Evolutionary conservation across 2,113 vertebrate species (phyloP).

Genomic region (Apodemus sylvaticus): DNA sequence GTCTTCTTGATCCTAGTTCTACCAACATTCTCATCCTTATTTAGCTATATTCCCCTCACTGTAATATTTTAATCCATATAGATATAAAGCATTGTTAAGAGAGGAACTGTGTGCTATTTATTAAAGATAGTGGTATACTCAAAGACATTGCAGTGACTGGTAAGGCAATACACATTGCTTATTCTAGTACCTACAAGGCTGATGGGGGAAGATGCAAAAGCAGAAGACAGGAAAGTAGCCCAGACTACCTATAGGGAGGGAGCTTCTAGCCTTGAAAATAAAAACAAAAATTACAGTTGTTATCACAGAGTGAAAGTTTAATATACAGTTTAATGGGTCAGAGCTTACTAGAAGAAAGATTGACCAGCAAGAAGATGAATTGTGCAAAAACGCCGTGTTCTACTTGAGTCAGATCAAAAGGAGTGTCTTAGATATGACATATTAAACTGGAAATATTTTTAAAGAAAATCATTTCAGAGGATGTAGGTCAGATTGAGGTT

Average conservation of each 20-base stretch:
- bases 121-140: neutral
- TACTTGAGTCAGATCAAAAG: neutral
- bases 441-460: neutral
- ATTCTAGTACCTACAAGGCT: neutral
- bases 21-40: neutral
- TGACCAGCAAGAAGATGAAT: conserved; percentile 3
- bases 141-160: neutral
- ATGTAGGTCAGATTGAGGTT: neutral
- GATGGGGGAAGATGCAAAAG: neutral
- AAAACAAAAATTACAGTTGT: neutral
- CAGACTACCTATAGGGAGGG: neutral
- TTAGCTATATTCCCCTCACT: neutral
- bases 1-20: neutral
- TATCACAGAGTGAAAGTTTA: neutral
- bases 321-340: neutral
- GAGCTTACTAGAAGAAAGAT: neutral
- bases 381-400: neutral
- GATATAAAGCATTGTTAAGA: neutral
- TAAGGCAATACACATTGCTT: too few relatives aligned
- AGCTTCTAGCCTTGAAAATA: neutral
- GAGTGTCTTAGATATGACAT: neutral
- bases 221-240: neutral
- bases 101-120: neutral
- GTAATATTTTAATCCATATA: neutral
- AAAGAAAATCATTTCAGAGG: conserved; percentile 5